These are phyloP conservation scores for Lepus timidus DNA, from an alignment of 2,113 vertebrate genomes.

Conservation along the genomic window DNA sequence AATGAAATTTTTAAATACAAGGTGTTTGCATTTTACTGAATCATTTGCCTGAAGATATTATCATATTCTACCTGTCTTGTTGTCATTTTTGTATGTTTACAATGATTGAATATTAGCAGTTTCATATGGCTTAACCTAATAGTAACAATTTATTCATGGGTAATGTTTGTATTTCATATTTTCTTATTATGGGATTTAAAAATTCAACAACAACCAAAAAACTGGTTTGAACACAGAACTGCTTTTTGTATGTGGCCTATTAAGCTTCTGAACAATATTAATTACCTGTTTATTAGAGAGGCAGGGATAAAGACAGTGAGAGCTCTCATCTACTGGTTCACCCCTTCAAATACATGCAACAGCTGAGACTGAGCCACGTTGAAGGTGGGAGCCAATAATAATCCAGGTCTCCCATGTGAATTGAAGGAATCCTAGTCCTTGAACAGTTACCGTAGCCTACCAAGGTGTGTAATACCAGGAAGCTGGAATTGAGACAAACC, in stretches of 20 bases:
- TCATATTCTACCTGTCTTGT: background rate
- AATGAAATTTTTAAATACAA: background rate
- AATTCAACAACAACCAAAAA: background rate
- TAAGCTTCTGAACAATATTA: background rate
- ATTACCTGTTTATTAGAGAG: too few species aligned
- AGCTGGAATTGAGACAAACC: too few species aligned
- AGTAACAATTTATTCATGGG: background rate
- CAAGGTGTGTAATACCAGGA: too few species aligned
- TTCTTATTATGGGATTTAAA: background rate
- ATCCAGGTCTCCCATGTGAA: too few species aligned
- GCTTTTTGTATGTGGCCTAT: background rate
- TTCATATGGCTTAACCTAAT: background rate
- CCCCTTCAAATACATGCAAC: too few species aligned
- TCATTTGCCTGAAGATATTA: background rate
- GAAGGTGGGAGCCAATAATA: too few species aligned
- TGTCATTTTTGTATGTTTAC: background rate
- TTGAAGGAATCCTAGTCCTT: too few species aligned
- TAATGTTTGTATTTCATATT: background rate
- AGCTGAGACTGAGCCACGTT: too few species aligned
- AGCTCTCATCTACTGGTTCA: too few species aligned
- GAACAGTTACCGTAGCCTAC: too few species aligned
- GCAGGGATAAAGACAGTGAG: too few species aligned
- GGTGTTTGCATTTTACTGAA: background rate
- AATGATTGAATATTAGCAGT: background rate
- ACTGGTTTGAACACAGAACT: slow-evolving; percentile 2